phyloP scores from a whole-genome alignment of 2,888 invertebrate genomes.

The Sussaba pulchella region DNA sequence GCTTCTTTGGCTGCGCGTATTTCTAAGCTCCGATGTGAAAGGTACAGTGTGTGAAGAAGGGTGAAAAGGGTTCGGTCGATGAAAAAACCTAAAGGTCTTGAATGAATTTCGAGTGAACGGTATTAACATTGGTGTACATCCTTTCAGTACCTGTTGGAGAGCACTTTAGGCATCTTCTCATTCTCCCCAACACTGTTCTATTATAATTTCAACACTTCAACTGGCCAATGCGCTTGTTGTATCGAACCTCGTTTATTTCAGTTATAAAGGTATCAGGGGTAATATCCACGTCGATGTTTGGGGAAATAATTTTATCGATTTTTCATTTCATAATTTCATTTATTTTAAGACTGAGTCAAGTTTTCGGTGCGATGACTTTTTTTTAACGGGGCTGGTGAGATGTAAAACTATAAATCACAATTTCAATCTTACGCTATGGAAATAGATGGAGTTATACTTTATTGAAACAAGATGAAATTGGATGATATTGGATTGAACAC shows the following conservation, averaged over 20 bases:
- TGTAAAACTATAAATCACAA: neutral
- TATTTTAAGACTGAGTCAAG: neutral
- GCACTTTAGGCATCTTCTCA: constrained; percentile 33
- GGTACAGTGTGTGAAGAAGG: neutral
- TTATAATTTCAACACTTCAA: constrained; percentile 7
- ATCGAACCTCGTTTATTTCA: neutral
- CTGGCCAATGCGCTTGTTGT: constrained; percentile 16
- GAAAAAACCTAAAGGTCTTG: constrained; percentile 16
- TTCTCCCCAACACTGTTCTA: neutral
- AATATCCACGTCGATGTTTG: neutral
- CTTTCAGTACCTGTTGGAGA: constrained; percentile 28
- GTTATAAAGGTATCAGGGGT: neutral
- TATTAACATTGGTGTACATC: constrained; percentile 7
- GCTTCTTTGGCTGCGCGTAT: too few relatives aligned
- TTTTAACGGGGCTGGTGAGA: neutral
- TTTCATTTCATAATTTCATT: too few relatives aligned
- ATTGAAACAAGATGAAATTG: constrained; percentile 48
- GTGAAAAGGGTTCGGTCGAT: too few relatives aligned
- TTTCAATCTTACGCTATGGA: constrained; percentile 4
- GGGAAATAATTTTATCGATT: too few relatives aligned
- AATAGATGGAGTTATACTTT: constrained; percentile 17
- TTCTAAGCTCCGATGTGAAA: neutral
- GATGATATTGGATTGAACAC: constrained; percentile 36
- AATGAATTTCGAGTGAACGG: constrained; percentile 39
- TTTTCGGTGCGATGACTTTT: neutral